Evolutionary conservation across 2,888 invertebrate genomes (phyloP).

Genomic region (Rosalia funebris): DNA sequence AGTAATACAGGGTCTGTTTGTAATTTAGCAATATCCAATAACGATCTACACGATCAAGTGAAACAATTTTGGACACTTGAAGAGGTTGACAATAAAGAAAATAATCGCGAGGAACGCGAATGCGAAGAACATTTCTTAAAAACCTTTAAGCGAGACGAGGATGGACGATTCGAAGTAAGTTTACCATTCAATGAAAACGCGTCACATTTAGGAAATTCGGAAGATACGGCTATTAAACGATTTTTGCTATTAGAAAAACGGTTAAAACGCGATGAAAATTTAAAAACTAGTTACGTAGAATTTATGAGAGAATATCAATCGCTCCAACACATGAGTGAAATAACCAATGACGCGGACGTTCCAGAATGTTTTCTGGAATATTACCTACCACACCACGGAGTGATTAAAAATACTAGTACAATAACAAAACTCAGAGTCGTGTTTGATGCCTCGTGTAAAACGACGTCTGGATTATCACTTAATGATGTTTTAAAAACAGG

Average conservation of each 20-base stretch:
- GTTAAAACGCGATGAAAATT: slow-evolving; percentile 34
- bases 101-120: slow-evolving; percentile 39
- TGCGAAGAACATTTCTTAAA: slow-evolving; percentile 44
- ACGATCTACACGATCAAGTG: slow-evolving; percentile 5
- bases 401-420: slow-evolving; percentile 48
- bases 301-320: slow-evolving; percentile 38
- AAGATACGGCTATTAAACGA: slow-evolving; percentile 37
- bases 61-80: slow-evolving; percentile 42
- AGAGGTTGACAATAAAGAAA: slow-evolving; percentile 27
- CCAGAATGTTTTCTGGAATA: no score
- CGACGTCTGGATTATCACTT: slow-evolving; percentile 48
- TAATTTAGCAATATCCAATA: background rate
- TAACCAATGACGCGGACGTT: background rate
- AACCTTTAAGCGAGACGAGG: slow-evolving; percentile 18
- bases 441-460: slow-evolving; percentile 49
- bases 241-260: slow-evolving; percentile 40
- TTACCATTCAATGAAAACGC: slow-evolving; percentile 42
- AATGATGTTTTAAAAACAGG: slow-evolving; percentile 54
- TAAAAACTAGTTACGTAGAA: slow-evolving; percentile 31
- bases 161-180: slow-evolving; percentile 43
- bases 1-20: background rate
- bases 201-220: slow-evolving; percentile 38
- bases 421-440: slow-evolving; percentile 53
- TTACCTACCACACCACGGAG: slow-evolving; percentile 57
- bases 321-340: slow-evolving; percentile 31